These are phyloP conservation scores for Coptodon bakossiorum DNA, from an alignment of 2,113 vertebrate species.

Conservation along the genomic window DNA sequence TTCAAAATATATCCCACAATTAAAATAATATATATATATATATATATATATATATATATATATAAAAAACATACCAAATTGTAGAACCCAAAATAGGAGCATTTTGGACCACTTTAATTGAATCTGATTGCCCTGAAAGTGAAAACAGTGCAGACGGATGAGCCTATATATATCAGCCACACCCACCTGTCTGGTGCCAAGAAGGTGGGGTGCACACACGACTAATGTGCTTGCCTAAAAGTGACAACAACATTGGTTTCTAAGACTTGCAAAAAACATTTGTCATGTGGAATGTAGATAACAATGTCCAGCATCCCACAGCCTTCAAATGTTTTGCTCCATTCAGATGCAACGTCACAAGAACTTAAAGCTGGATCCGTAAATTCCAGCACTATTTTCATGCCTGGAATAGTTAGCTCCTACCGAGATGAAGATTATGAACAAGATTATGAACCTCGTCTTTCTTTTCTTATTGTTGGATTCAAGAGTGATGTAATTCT, in stretches of 20 bases:
- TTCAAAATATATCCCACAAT: neutral
- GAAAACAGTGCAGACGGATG: neutral
- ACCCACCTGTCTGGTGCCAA: neutral
- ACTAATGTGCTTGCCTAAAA: neutral
- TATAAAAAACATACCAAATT: neutral
- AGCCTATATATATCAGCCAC: neutral
- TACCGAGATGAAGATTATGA: neutral
- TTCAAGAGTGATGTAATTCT: neutral
- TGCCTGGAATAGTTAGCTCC: neutral
- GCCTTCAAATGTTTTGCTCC: neutral
- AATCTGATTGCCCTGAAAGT: neutral
- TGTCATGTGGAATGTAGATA: neutral
- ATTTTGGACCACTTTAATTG: neutral
- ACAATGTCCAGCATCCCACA: neutral
- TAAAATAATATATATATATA: no score
- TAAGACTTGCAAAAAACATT: neutral
- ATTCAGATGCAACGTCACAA: neutral
- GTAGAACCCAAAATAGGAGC: neutral
- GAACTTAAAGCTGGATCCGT: neutral
- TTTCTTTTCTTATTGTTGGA: neutral
- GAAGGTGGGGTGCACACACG: neutral
- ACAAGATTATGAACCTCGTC: neutral
- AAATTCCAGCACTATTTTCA: neutral
- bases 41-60: no score
- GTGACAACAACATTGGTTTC: neutral